Evolutionary conservation across 2,113 vertebrate species (phyloP).

Genomic region (Saccopteryx leptura): DNA sequence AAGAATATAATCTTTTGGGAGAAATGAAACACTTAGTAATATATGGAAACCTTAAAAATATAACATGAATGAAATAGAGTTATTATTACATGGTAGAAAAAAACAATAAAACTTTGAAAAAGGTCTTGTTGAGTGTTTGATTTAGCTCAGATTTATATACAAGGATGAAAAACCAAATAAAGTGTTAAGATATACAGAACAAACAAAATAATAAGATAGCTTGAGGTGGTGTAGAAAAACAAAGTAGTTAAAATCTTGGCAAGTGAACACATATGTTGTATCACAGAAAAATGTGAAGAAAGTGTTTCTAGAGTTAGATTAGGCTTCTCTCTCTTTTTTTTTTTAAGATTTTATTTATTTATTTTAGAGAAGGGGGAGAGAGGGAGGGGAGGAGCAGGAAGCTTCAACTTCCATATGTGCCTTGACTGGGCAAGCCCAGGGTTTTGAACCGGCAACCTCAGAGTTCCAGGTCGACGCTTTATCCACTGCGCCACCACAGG

Average conservation of each 20-base stretch:
- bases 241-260: slow-evolving; percentile 29
- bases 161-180: background rate
- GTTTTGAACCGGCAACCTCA: no score
- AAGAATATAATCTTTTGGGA: background rate
- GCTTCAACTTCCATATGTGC: no score
- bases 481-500: no score
- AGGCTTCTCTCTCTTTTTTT: background rate
- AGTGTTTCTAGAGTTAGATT: background rate
- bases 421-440: no score
- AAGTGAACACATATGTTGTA: background rate
- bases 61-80: background rate
- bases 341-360: no score
- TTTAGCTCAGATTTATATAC: background rate
- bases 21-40: background rate
- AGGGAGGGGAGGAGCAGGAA: no score
- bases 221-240: background rate
- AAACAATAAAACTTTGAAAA: background rate
- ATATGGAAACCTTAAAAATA: background rate
- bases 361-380: no score
- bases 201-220: background rate
- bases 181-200: background rate
- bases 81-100: background rate
- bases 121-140: background rate
- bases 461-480: no score
- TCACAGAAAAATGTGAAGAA: background rate